A percentile compares a stretch with the other conserved stretches of the same genome.
These are phyloP conservation scores for Papilio polytes DNA, from an alignment of 1,140 invertebrate genomes.

Conservation along the genomic window DNA sequence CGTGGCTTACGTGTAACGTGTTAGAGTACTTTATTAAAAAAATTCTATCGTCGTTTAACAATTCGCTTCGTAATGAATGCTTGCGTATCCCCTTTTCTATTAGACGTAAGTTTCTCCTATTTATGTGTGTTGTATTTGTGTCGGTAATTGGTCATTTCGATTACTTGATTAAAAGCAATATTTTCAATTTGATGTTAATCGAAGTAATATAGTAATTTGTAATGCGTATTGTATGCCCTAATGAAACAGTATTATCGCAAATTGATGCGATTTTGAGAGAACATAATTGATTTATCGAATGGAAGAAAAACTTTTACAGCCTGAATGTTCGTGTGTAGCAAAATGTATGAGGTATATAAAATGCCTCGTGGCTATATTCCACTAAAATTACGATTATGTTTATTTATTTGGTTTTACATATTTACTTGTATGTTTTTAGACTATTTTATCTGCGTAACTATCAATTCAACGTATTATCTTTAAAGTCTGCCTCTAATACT, in stretches of 20 bases:
- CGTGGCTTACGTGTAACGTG: slow-evolving; percentile 73
- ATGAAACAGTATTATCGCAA: slow-evolving; percentile 67
- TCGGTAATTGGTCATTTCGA: slow-evolving; percentile 63
- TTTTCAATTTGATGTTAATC: slow-evolving; percentile 48
- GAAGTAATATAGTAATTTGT: slow-evolving; percentile 62
- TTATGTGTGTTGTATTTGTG: slow-evolving; percentile 65
- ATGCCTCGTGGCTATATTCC: slow-evolving; percentile 59
- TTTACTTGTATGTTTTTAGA: slow-evolving; percentile 45
- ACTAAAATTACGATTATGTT: slow-evolving; percentile 61
- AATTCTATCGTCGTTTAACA: slow-evolving; percentile 49
- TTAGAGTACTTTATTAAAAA: slow-evolving; percentile 50
- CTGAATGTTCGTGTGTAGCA: slow-evolving; percentile 31
- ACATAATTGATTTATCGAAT: slow-evolving; percentile 4
- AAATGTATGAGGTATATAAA: slow-evolving; percentile 35
- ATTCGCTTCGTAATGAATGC: slow-evolving; percentile 45
- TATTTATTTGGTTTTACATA: slow-evolving; percentile 44
- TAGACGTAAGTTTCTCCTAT: slow-evolving; percentile 71
- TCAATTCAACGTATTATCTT: background rate
- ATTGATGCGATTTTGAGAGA: background rate
- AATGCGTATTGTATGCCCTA: slow-evolving; percentile 51
- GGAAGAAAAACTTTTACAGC: slow-evolving; percentile 13
- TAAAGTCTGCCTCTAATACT: background rate
- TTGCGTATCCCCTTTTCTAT: slow-evolving; percentile 55
- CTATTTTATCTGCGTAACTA: slow-evolving; percentile 38
- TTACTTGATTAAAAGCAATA: slow-evolving; percentile 69